Evolutionary conservation across 2,797 vertebrate genomes (phyloP).

Genomic region (Pangasius macronema): DNA sequence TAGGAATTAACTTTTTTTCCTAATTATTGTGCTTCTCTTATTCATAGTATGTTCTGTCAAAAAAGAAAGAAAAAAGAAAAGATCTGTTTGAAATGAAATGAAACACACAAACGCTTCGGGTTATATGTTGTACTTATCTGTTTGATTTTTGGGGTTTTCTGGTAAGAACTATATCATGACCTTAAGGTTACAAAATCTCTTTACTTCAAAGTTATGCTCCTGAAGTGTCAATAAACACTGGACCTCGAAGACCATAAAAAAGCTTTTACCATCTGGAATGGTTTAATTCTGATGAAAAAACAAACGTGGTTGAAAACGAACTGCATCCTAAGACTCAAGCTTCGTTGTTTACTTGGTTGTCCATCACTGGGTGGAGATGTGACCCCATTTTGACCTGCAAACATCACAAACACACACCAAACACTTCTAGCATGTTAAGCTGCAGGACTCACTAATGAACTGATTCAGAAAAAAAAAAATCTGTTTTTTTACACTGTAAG

Average conservation of each 20-base stretch:
- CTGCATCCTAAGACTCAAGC: neutral
- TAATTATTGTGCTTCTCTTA: no score
- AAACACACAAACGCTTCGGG: neutral
- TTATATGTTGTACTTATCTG: neutral
- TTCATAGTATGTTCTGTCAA: no score
- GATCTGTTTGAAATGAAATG: neutral
- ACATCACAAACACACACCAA: neutral
- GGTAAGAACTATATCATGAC: neutral
- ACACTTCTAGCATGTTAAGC: neutral
- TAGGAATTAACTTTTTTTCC: neutral
- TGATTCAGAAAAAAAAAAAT: neutral
- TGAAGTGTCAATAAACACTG: neutral
- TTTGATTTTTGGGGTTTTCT: neutral
- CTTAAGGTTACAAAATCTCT: neutral
- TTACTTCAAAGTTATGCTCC: neutral
- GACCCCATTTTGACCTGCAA: neutral
- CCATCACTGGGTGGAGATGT: neutral
- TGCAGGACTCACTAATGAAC: neutral
- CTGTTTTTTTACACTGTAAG: no score
- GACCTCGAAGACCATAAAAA: neutral
- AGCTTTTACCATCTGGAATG: neutral
- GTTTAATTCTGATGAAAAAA: neutral
- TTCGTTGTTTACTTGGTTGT: neutral
- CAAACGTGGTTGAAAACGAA: neutral
- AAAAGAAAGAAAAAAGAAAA: no score